Conservation (phyloP, 2,113 vertebrate species). For the Felis chaus region DNA sequence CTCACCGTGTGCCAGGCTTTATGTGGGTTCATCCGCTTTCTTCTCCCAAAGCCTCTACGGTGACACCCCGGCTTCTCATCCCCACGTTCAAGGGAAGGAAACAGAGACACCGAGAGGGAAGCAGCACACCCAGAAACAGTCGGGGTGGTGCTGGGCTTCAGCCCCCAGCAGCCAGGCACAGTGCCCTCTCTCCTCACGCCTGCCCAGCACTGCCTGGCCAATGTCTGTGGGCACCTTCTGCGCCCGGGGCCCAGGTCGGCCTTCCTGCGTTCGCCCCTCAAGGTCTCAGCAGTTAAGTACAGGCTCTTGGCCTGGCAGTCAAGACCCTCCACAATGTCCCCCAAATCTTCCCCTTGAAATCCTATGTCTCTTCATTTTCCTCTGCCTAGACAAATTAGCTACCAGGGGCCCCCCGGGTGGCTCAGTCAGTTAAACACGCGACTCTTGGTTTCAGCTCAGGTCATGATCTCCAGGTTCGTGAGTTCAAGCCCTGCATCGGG, state of each 20-base stretch:
- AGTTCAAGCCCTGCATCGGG: too few relatives aligned
- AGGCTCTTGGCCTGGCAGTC: neutral
- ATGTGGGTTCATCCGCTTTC: fast-evolving
- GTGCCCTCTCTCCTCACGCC: fast-evolving
- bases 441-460: too few relatives aligned
- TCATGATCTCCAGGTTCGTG: too few relatives aligned
- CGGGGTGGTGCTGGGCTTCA: neutral
- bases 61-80: too few relatives aligned
- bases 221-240: neutral
- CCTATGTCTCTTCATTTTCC: neutral
- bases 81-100: neutral
- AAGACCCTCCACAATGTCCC: neutral
- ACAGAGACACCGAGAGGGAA: neutral
- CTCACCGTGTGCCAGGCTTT: neutral
- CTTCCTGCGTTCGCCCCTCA: fast-evolving
- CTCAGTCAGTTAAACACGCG: too few relatives aligned
- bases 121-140: neutral
- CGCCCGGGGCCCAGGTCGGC: neutral
- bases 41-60: neutral
- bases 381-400: neutral
- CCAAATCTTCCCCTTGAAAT: neutral
- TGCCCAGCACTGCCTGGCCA: neutral
- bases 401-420: too few relatives aligned
- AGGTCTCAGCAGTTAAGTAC: neutral
- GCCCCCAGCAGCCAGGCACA: fast-evolving